Conservation (phyloP, 2,888 invertebrate species). For the Cryptocephalus primarius region DNA sequence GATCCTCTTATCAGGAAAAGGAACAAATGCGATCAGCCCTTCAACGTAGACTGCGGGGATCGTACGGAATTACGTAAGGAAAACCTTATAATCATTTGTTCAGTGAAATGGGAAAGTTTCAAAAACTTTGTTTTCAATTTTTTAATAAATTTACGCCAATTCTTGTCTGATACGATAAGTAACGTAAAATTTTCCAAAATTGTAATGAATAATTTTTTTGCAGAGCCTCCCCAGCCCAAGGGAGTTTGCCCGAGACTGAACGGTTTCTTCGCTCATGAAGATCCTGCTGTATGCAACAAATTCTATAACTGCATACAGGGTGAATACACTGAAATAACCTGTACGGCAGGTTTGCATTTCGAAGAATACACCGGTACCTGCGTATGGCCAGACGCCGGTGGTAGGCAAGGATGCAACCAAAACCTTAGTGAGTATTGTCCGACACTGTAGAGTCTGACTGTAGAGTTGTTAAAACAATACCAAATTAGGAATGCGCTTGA, state of each 20-base stretch:
- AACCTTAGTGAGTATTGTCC: constrained; percentile 30
- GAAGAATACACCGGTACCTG: constrained; percentile 83
- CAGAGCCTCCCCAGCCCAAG: constrained; percentile 67
- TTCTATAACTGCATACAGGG: constrained; percentile 88
- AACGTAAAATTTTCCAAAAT: too few species aligned
- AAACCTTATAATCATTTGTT: background rate
- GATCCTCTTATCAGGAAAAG: constrained; percentile 74
- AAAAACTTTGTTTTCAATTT: too few species aligned
- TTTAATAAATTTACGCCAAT: too few species aligned
- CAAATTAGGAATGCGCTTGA: too few species aligned
- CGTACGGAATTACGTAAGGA: constrained; percentile 79
- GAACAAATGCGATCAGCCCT: constrained; percentile 87
- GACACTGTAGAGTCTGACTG: background rate
- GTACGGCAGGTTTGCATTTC: constrained; percentile 82
- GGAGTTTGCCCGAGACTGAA: constrained; percentile 71
- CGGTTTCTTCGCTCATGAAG: constrained; percentile 86
- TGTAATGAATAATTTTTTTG: too few species aligned
- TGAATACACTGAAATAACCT: constrained; percentile 64
- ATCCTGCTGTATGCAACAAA: constrained; percentile 66
- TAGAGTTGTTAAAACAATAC: too few species aligned
- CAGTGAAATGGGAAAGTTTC: too few species aligned
- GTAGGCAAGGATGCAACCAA: constrained; percentile 58
- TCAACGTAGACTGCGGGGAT: constrained; percentile 85
- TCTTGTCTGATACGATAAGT: too few species aligned
- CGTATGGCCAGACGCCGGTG: constrained; percentile 77